Conservation (phyloP, 2,888 invertebrate genomes). For the Capitulum mitella region DNA sequence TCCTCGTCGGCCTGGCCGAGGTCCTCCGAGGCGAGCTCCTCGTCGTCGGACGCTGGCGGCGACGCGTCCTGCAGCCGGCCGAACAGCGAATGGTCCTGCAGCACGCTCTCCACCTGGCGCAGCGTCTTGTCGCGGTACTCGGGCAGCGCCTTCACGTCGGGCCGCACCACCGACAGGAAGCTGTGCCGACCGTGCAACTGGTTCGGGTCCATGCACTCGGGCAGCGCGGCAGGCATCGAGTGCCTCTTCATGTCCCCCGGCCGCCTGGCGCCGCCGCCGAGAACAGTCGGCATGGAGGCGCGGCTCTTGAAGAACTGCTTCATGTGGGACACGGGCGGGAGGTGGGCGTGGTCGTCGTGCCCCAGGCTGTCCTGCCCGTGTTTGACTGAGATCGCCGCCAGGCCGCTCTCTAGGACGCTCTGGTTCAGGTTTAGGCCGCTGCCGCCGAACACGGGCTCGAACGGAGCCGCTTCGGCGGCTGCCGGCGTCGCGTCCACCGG, state of each 20-base stretch:
- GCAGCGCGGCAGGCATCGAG: constrained; percentile 3
- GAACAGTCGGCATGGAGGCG: background rate
- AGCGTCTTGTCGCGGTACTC: constrained; percentile 2
- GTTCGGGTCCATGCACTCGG: constrained; percentile 6
- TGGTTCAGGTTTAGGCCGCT: background rate
- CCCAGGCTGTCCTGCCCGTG: background rate
- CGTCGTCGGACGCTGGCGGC: background rate
- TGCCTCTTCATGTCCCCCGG: background rate
- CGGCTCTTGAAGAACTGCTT: constrained; percentile 7
- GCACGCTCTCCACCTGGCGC: background rate
- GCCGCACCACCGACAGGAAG: background rate
- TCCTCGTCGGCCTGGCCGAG: background rate
- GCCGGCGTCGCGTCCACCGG: background rate
- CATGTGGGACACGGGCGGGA: background rate
- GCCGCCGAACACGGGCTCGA: background rate
- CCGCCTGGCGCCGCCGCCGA: no score
- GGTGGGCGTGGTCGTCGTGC: background rate
- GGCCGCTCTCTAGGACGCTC: background rate
- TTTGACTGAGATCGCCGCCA: constrained; percentile 1
- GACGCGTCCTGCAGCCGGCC: background rate
- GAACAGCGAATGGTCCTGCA: background rate
- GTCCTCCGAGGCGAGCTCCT: background rate
- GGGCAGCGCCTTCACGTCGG: constrained; percentile 1
- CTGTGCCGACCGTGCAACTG: background rate
- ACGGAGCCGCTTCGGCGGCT: background rate